phyloP scores from a whole-genome alignment of 1,140 invertebrate species.

The Drosophila lowei region DNA sequence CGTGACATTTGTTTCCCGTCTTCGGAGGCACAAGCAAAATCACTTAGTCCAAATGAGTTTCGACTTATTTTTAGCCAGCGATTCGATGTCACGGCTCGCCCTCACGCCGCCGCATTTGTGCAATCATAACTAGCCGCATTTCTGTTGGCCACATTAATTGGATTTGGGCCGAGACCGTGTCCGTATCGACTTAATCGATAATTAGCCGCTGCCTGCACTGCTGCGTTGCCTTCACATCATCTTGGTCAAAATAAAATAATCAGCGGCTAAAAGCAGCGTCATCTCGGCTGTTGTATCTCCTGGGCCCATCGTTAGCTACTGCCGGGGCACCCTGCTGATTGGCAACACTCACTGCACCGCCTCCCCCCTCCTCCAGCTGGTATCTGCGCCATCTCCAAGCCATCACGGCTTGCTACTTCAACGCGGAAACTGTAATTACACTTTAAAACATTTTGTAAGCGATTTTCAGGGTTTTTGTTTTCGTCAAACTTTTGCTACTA shows the following conservation, averaged over 20 bases:
- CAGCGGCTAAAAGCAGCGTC: slow-evolving; percentile 43
- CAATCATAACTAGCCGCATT: slow-evolving; percentile 59
- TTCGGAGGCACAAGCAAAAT: slow-evolving; percentile 63
- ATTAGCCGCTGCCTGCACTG: slow-evolving; percentile 61
- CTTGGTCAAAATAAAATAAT: slow-evolving; percentile 49
- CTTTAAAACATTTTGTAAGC: slow-evolving; percentile 77
- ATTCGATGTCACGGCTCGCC: neutral
- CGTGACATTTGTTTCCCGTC: slow-evolving; percentile 14
- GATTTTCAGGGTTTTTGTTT: slow-evolving; percentile 57
- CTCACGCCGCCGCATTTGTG: slow-evolving; percentile 29
- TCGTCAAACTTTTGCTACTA: slow-evolving; percentile 47
- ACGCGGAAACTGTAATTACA: slow-evolving; percentile 77
- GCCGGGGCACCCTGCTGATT: slow-evolving; percentile 15
- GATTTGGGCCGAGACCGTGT: slow-evolving; percentile 62
- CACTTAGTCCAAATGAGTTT: slow-evolving; percentile 65
- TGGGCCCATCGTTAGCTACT: too few species aligned
- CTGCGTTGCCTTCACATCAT: slow-evolving; percentile 18
- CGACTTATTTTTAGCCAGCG: slow-evolving; percentile 39
- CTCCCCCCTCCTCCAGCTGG: neutral
- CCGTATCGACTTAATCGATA: slow-evolving; percentile 72
- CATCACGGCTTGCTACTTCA: slow-evolving; percentile 28
- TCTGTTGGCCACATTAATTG: slow-evolving; percentile 53
- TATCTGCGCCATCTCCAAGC: neutral
- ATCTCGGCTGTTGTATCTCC: slow-evolving; percentile 32
- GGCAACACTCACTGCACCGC: slow-evolving; percentile 31